A percentile compares a stretch with the other conserved stretches of the same genome.
phyloP scores from a whole-genome alignment of 2,797 vertebrate species.

The Neostethus bicornis region DNA sequence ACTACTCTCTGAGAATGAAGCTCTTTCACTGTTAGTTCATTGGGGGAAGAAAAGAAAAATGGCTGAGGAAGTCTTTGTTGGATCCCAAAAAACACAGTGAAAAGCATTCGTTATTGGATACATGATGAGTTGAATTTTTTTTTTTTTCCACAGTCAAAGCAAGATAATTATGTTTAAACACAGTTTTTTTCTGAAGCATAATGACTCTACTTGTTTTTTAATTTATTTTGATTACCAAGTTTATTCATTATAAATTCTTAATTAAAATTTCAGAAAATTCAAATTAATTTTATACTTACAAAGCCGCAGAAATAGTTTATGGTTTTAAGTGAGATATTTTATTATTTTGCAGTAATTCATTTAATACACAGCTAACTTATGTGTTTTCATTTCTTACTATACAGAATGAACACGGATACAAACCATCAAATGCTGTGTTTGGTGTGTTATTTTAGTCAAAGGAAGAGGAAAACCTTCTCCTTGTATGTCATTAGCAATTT shows the following conservation, averaged over 20 bases:
- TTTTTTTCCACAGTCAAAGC: not conserved
- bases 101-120: constrained; percentile 29
- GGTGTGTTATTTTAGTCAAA: constrained; percentile 48
- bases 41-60: constrained; percentile 29
- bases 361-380: too few species aligned
- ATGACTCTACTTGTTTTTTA: not conserved
- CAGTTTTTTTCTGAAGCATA: not conserved
- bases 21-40: constrained; percentile 54
- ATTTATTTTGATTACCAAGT: too few species aligned
- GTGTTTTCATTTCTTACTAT: too few species aligned
- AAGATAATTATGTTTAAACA: constrained; percentile 15
- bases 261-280: too few species aligned
- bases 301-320: too few species aligned
- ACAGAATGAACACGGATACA: too few species aligned
- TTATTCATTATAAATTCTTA: too few species aligned
- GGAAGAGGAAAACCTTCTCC: constrained; percentile 24
- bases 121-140: constrained; percentile 26
- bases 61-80: constrained; percentile 22
- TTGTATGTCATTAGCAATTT: not conserved
- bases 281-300: too few species aligned
- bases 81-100: constrained; percentile 14
- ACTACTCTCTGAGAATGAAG: constrained; percentile 24
- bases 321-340: too few species aligned
- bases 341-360: too few species aligned
- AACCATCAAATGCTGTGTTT: too few species aligned